phyloP scores from a whole-genome alignment of 1,140 invertebrate genomes.

The Drosophila novamexicana region DNA sequence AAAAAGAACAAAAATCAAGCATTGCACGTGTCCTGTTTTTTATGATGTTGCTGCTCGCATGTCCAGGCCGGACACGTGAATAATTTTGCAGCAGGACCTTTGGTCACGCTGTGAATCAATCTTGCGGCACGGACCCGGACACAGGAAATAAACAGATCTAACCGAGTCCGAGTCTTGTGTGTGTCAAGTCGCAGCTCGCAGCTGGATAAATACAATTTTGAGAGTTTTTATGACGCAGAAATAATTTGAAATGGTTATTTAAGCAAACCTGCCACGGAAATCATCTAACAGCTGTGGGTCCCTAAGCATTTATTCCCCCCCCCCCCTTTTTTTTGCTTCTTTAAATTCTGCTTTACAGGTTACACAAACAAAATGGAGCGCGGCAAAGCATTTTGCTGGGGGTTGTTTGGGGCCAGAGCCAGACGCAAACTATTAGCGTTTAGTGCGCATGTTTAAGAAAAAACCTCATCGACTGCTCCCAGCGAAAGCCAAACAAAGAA shows the following conservation, averaged over 20 bases:
- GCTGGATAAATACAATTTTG: slow-evolving; percentile 50
- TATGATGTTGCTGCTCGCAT: slow-evolving; percentile 59
- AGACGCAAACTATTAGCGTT: slow-evolving; percentile 74
- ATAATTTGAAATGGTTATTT: slow-evolving; percentile 47
- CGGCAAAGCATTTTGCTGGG: slow-evolving; percentile 35
- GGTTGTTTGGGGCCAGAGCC: slow-evolving; percentile 46
- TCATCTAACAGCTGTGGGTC: slow-evolving; percentile 23
- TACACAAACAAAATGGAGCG: slow-evolving; percentile 71
- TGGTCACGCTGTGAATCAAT: slow-evolving; percentile 83
- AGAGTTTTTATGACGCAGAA: slow-evolving; percentile 56
- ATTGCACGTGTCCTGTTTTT: slow-evolving; percentile 46
- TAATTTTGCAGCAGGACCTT: slow-evolving; percentile 77
- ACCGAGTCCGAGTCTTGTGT: slow-evolving; percentile 12
- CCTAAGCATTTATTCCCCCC: neutral
- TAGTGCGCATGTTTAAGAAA: slow-evolving; percentile 79
- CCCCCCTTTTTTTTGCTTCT: neutral
- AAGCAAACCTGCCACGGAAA: slow-evolving; percentile 53
- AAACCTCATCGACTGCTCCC: slow-evolving; percentile 49
- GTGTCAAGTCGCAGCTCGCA: neutral
- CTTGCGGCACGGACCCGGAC: slow-evolving; percentile 55
- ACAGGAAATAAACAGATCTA: slow-evolving; percentile 65
- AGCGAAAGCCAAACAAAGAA: slow-evolving; percentile 26
- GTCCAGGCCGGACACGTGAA: slow-evolving; percentile 73
- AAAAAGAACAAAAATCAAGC: slow-evolving; percentile 33
- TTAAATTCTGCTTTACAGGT: slow-evolving; percentile 22